Evolutionary conservation across 2,797 vertebrate species (phyloP).

Genomic region (Pachyuromys duprasi): DNA sequence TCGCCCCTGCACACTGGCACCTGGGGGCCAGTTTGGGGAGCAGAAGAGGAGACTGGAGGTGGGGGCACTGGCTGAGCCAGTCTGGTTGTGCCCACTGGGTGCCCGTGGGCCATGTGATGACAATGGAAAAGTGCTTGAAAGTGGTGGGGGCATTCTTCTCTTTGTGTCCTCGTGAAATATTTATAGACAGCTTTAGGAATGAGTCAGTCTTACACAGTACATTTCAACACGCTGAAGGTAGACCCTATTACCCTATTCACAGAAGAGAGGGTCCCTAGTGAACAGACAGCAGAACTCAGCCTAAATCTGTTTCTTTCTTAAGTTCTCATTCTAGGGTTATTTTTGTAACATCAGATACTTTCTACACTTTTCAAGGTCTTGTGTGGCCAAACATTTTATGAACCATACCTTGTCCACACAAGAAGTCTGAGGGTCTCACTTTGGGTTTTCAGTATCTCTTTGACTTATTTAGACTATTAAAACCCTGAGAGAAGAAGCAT

Average conservation of each 20-base stretch:
- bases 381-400: not conserved
- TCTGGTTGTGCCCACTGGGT: not conserved
- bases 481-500: not conserved
- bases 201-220: not conserved
- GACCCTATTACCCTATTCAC: not conserved
- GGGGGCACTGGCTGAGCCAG: not conserved
- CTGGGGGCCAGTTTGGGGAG: not conserved
- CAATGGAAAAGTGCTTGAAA: not conserved
- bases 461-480: not conserved
- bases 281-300: not conserved
- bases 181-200: not conserved
- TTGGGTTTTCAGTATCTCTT: not conserved
- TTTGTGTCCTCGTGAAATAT: not conserved
- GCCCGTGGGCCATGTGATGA: not conserved
- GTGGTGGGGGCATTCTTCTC: not conserved
- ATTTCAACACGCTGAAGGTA: not conserved
- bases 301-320: conserved; percentile 5
- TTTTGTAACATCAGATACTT: not conserved
- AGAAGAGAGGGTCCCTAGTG: not conserved
- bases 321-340: not conserved
- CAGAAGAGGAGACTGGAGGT: not conserved
- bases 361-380: not conserved
- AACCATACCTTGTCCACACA: not conserved
- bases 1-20: not conserved
- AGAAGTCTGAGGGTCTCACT: not conserved